Percentiles rank a stretch among this genome's conserved stretches.
phyloP scores from a whole-genome alignment of 2,888 invertebrate genomes.

The Ennomos erosarius region DNA sequence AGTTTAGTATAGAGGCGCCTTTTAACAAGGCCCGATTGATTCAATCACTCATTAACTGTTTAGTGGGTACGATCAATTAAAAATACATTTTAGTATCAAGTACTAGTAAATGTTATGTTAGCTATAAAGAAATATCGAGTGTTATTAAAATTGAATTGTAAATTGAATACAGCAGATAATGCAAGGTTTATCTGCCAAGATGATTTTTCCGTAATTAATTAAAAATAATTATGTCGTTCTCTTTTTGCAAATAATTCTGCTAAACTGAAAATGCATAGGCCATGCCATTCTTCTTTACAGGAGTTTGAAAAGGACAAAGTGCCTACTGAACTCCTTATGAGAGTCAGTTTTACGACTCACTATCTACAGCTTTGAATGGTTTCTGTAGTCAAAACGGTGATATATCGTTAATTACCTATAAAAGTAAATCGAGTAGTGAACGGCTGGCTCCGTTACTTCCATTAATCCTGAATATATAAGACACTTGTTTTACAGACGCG shows the following conservation, averaged over 20 bases:
- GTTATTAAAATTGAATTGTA: no score
- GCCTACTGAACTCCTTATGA: not conserved
- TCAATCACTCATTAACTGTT: constrained; percentile 13
- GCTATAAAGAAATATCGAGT: not conserved
- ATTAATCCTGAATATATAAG: no score
- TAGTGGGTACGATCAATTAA: not conserved
- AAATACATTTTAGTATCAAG: constrained; percentile 11
- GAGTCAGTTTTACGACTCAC: constrained; percentile 4
- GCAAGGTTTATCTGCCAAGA: no score
- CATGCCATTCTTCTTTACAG: no score
- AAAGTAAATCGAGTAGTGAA: constrained; percentile 15
- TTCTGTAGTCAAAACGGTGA: constrained; percentile 17
- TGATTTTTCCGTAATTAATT: no score
- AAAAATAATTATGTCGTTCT: no score
- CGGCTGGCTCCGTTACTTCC: no score
- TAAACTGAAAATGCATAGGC: no score
- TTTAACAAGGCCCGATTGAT: constrained; percentile 24
- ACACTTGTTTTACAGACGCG: no score
- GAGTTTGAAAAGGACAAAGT: no score
- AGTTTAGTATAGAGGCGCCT: constrained; percentile 16
- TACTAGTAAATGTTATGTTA: not conserved
- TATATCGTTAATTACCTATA: constrained; percentile 18
- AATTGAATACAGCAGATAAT: no score
- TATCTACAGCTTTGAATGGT: constrained; percentile 9
- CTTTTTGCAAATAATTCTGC: no score